Conservation (phyloP, 2,888 invertebrate genomes). For the Lasioglossum villosulum region DNA sequence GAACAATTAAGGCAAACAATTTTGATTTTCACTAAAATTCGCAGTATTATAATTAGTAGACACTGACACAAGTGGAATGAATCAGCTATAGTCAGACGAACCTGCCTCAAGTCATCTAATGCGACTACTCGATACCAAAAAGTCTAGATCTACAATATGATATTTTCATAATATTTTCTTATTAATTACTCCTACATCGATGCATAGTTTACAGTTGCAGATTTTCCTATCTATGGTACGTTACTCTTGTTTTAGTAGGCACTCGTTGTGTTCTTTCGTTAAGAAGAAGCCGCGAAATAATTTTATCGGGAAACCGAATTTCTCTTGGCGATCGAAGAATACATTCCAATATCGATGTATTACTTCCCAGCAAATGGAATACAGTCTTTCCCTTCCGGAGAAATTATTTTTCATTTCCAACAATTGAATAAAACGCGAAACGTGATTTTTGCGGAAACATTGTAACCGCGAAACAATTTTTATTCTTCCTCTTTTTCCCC, state of each 20-base stretch:
- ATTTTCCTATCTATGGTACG: not conserved
- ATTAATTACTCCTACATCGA: not conserved
- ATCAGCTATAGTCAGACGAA: not conserved
- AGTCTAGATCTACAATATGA: not conserved
- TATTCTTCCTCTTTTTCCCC: not conserved
- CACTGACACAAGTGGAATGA: not conserved
- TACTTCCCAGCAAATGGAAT: not conserved
- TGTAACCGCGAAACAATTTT: not conserved
- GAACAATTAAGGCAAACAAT: not conserved
- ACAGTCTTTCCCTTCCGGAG: not conserved
- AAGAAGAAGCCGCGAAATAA: not conserved
- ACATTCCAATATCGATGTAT: not conserved
- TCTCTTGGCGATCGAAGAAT: not conserved
- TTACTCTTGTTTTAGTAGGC: not conserved
- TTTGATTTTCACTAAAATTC: not conserved
- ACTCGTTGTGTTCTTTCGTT: not conserved
- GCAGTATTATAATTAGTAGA: no score
- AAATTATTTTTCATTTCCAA: slow-evolving; percentile 7
- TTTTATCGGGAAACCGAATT: slow-evolving; percentile 3
- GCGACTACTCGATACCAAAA: not conserved
- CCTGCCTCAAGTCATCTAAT: not conserved
- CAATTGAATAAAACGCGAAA: not conserved
- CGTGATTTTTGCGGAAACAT: not conserved
- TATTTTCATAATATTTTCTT: not conserved
- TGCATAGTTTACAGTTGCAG: not conserved